Base-by-base conservation (phyloP, 92 coral and sea anemone genomes). In the Paramuricea clavata region DNA sequence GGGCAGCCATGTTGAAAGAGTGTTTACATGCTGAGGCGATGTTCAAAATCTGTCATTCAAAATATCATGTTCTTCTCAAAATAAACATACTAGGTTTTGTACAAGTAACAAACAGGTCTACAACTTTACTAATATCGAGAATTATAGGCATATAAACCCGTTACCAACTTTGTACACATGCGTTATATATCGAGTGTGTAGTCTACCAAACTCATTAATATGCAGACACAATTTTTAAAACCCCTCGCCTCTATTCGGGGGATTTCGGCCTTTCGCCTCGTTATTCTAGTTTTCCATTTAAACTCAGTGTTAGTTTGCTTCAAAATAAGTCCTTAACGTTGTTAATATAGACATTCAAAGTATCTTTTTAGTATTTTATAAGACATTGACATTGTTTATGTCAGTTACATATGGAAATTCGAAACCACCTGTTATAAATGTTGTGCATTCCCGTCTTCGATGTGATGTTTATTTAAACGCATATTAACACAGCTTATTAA, bases 1-100 rank as follows among this genome's bases (percentile, higher is more conserved):
- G 72, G 39, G 72, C 21, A 65, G 39, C 72, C 72, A 65, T 65
- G 72, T 65, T 65, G 72, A 65, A n/a, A 33, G 72, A 28, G 36
- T 33, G n/a, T 33, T 47, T 31, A 65, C 72, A 65, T 65, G 72
- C 72, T 65, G 72, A 12, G 72, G 72, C 12, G 39, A 65, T 30
- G 39, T 65, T 11, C 39, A 65, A 65, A 28, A 33, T 65, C 72
- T 65, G 72, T 65, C 72, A 65, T 65, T 65, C 34, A 65, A 16
- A 28, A 27, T 65, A 65, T 65, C 72, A 28, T 5, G 39, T 65
- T 65, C 9, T 65, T 5, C 5, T 33, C 22, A 28, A 65, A 65
- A 65, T 27, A 65, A 28, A 65, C 72, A 28, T 28, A 2, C 72
- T 6, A 6, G 11, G 7, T 28, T 65, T 15, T 33, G 6, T 31